These are phyloP conservation scores for Cydia splendana DNA, from an alignment of 1,140 invertebrate genomes.

Conservation along the genomic window DNA sequence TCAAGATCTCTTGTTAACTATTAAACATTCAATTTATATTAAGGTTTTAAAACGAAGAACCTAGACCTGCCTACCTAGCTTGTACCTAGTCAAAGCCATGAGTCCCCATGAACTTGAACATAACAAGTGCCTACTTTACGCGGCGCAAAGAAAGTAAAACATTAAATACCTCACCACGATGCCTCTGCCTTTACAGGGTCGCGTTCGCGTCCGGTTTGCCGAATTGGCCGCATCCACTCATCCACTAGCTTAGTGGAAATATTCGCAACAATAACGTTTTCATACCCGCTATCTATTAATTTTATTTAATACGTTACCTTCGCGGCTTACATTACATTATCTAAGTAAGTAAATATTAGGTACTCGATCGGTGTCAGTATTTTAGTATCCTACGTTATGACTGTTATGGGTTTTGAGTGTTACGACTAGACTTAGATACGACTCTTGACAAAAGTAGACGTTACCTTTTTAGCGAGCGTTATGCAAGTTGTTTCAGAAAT, in stretches of 20 bases:
- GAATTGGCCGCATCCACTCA: constrained; percentile 63
- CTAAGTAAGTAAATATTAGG: too few species aligned
- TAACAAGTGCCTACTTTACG: constrained; percentile 51
- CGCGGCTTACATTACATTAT: too few species aligned
- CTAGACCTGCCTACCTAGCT: not conserved
- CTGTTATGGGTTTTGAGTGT: too few species aligned
- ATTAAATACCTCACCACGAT: constrained; percentile 57
- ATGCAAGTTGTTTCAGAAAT: too few species aligned
- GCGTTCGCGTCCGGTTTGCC: constrained; percentile 65
- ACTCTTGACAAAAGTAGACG: too few species aligned
- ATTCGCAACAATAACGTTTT: constrained; percentile 51
- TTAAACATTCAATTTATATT: not conserved
- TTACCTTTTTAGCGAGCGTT: too few species aligned
- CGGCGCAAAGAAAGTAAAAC: constrained; percentile 73
- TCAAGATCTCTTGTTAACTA: too few species aligned
- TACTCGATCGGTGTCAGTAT: too few species aligned
- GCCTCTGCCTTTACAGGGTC: constrained; percentile 62
- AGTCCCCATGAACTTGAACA: not conserved
- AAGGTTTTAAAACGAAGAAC: not conserved
- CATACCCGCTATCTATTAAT: not conserved
- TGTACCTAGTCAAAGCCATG: not conserved
- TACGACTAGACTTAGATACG: too few species aligned
- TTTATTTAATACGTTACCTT: not conserved
- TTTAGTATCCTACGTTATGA: too few species aligned
- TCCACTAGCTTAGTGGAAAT: constrained; percentile 71